Evolutionary conservation across 2,113 vertebrate species (phyloP).

Genomic region (pig (Sus scrofa)): DNA sequence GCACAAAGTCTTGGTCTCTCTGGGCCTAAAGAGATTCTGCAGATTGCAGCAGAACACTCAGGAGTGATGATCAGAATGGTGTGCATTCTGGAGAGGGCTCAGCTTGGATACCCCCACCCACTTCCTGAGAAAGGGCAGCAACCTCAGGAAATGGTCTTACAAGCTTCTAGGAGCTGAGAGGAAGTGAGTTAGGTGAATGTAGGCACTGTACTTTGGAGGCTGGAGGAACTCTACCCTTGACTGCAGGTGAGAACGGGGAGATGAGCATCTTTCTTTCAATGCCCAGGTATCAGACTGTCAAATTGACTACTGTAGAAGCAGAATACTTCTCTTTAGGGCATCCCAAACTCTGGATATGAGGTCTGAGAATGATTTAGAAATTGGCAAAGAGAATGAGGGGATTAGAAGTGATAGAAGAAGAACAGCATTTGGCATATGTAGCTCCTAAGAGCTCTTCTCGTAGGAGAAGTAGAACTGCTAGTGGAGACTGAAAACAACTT

Average conservation of each 20-base stretch:
- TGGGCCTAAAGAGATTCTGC: background rate
- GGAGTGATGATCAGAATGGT: background rate
- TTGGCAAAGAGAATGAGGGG: background rate
- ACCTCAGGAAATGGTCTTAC: background rate
- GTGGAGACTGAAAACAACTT: background rate
- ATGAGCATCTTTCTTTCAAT: background rate
- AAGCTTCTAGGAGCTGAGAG: background rate
- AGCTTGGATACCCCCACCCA: background rate
- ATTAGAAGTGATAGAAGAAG: background rate
- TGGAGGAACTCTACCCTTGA: background rate
- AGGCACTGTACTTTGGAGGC: background rate
- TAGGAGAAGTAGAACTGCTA: background rate
- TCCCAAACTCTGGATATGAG: background rate
- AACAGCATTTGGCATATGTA: background rate
- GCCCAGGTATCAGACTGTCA: background rate
- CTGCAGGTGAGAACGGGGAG: background rate
- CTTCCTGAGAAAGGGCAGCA: background rate
- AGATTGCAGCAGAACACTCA: background rate
- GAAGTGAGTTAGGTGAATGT: background rate
- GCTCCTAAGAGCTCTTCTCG: no score
- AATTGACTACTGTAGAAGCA: background rate
- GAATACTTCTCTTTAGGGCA: background rate
- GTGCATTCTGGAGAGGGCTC: background rate
- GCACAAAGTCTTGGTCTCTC: background rate
- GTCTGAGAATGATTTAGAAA: constrained; percentile 6